A percentile compares a stretch with the other conserved stretches of the same genome.
Conservation (phyloP, 2,888 invertebrate species). For the Timandra comae region DNA sequence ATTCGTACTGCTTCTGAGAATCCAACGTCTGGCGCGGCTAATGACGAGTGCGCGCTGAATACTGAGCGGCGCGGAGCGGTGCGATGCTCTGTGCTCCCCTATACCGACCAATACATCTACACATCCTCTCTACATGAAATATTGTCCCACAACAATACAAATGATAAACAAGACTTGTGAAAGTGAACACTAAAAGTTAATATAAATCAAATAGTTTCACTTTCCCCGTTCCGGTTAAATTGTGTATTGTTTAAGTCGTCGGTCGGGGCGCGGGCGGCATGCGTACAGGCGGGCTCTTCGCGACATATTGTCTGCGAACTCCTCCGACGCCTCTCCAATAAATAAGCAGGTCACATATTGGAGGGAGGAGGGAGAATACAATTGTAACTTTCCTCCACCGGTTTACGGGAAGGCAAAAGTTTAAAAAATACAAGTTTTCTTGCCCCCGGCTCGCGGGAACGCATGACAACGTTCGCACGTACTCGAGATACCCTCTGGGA, state of each 20-base stretch:
- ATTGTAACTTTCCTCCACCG: slow-evolving; percentile 72
- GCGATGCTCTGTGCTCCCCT: too few species aligned
- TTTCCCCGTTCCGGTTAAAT: slow-evolving; percentile 51
- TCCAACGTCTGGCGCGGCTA: slow-evolving; percentile 64
- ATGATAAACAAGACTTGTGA: slow-evolving; percentile 7
- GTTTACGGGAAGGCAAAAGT: slow-evolving; percentile 68
- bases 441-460: slow-evolving; percentile 37
- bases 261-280: slow-evolving; percentile 15
- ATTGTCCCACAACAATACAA: slow-evolving; percentile 5
- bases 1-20: slow-evolving; percentile 57
- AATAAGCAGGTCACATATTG: slow-evolving; percentile 77
- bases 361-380: slow-evolving; percentile 70
- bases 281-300: slow-evolving; percentile 44
- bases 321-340: slow-evolving; percentile 71
- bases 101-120: slow-evolving; percentile 25
- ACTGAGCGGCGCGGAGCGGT: slow-evolving; percentile 52
- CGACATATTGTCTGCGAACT: slow-evolving; percentile 75
- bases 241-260: slow-evolving; percentile 64
- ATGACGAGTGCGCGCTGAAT: slow-evolving; percentile 65
- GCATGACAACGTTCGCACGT: slow-evolving; percentile 52
- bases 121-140: slow-evolving; percentile 10
- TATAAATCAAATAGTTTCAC: slow-evolving; percentile 60
- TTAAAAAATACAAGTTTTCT: slow-evolving; percentile 74
- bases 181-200: slow-evolving; percentile 35
- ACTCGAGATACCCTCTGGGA: slow-evolving; percentile 19